A percentile compares a stretch with the other conserved stretches of the same genome.
phyloP scores from a whole-genome alignment of 2,888 invertebrate species.

The Rhorus exstirpatorius region DNA sequence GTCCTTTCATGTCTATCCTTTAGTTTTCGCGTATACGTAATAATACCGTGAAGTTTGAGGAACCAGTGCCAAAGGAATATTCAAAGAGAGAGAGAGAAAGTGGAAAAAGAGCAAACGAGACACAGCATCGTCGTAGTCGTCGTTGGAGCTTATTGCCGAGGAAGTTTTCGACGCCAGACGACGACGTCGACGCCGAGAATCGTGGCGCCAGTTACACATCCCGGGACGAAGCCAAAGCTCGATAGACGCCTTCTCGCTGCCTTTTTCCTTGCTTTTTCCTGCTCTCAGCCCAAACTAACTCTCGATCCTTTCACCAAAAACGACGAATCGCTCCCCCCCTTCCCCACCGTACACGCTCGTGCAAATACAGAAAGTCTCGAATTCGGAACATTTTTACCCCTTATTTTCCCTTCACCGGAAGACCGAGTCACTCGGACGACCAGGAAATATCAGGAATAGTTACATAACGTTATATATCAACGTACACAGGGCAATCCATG shows the following conservation, averaged over 20 bases:
- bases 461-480: neutral
- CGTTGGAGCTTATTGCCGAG: slow-evolving; percentile 78
- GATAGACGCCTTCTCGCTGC: slow-evolving; percentile 37
- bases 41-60: slow-evolving; percentile 52
- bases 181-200: slow-evolving; percentile 75
- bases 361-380: slow-evolving; percentile 35
- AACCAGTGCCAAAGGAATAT: slow-evolving; percentile 62
- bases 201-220: slow-evolving; percentile 75
- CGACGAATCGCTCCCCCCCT: slow-evolving; percentile 47
- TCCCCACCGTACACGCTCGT: slow-evolving; percentile 30
- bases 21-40: slow-evolving; percentile 22
- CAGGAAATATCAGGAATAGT: slow-evolving; percentile 45
- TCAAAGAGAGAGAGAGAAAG: slow-evolving; percentile 24
- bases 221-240: slow-evolving; percentile 41
- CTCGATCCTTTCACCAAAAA: slow-evolving; percentile 66
- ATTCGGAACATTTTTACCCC: slow-evolving; percentile 28
- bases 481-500: neutral
- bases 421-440: slow-evolving; percentile 27
- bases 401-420: slow-evolving; percentile 44
- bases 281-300: slow-evolving; percentile 23
- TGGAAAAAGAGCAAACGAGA: slow-evolving; percentile 10
- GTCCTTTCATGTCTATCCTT: slow-evolving; percentile 37
- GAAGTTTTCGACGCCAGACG: slow-evolving; percentile 78
- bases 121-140: slow-evolving; percentile 50
- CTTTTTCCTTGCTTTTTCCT: slow-evolving; percentile 27